phyloP scores from a whole-genome alignment of 2,113 vertebrate genomes.

The Charina bottae region DNA sequence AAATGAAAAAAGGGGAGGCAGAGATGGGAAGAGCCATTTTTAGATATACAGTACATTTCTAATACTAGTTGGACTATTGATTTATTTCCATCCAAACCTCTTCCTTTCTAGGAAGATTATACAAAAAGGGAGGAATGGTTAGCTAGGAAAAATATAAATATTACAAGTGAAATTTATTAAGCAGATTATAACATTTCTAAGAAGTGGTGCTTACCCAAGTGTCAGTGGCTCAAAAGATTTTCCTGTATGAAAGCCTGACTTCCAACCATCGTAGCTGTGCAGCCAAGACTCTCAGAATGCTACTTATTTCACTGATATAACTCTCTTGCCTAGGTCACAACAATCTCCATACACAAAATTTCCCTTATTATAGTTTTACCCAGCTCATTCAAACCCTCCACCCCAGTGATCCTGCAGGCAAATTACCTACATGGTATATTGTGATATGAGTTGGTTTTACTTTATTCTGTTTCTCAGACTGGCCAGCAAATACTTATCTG shows the following conservation, averaged over 20 bases:
- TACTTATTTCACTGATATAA: neutral
- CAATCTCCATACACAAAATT: neutral
- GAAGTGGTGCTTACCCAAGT: neutral
- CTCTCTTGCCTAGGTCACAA: neutral
- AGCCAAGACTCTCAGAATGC: neutral
- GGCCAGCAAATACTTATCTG: neutral
- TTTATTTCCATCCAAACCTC: neutral
- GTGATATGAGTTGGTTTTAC: neutral
- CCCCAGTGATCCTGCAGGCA: neutral
- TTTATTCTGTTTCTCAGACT: neutral
- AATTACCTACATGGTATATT: neutral
- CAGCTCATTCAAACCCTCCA: neutral
- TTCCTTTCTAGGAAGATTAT: neutral
- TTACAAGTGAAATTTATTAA: neutral
- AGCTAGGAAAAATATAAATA: rapidly evolving
- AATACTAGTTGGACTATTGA: neutral
- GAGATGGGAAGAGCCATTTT: neutral
- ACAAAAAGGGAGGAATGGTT: neutral
- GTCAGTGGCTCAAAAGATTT: neutral
- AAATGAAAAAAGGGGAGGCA: too few relatives aligned
- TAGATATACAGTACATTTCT: too few relatives aligned
- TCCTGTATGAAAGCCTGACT: neutral
- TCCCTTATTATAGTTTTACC: neutral
- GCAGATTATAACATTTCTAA: rapidly evolving
- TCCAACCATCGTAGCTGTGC: neutral